Evolutionary conservation across 2,113 vertebrate species (phyloP).

Genomic region (Dendrocopos noguchii): DNA sequence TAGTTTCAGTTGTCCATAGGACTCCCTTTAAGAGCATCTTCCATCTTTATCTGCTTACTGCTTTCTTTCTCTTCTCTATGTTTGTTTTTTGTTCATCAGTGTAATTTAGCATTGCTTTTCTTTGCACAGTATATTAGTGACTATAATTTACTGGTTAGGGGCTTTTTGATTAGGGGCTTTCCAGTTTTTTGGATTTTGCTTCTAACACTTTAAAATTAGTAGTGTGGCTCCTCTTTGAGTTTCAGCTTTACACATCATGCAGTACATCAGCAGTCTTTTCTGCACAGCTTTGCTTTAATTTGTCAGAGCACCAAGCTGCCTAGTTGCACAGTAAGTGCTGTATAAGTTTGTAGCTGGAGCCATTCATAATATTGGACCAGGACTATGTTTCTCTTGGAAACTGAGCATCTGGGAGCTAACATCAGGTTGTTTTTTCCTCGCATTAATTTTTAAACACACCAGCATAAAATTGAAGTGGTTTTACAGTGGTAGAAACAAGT

Average conservation of each 20-base stretch:
- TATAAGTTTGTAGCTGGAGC: neutral
- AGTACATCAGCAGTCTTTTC: neutral
- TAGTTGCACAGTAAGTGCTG: neutral
- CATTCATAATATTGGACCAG: neutral
- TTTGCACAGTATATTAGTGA: neutral
- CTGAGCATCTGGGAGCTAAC: neutral
- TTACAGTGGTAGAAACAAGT: neutral
- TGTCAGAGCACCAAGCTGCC: neutral
- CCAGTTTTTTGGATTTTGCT: neutral
- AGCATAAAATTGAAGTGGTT: neutral
- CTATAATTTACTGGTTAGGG: neutral
- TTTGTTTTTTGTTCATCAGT: neutral
- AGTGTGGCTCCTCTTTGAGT: neutral
- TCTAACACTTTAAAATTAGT: neutral
- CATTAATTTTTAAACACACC: neutral
- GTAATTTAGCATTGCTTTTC: neutral
- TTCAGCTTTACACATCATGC: neutral
- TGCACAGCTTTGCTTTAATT: neutral
- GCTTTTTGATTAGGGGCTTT: neutral
- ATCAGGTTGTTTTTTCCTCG: neutral
- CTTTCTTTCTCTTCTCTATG: neutral
- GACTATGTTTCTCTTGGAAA: neutral
- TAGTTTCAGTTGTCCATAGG: neutral
- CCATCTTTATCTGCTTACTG: neutral
- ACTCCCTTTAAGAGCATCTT: neutral